Conservation (phyloP, 2,113 vertebrate genomes). For the Lampris megalopsis region DNA sequence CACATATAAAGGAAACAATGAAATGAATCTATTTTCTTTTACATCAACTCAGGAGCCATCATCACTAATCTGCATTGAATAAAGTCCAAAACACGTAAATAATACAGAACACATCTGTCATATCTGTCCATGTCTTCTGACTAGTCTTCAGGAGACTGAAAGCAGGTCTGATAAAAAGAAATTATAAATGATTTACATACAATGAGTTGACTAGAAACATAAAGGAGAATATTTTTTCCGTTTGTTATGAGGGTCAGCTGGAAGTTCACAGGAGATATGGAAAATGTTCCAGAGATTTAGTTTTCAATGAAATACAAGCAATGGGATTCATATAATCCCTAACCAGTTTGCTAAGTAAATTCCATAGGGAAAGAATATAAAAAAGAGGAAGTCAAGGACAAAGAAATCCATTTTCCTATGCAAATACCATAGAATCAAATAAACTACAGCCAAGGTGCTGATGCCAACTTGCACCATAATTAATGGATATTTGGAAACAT, state of each 20-base stretch:
- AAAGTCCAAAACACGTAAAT: neutral
- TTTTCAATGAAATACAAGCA: slow-evolving; percentile 2
- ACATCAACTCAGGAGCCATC: neutral
- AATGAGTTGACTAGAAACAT: neutral
- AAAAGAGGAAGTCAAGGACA: neutral
- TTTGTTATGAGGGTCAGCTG: neutral
- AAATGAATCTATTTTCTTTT: neutral
- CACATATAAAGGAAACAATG: neutral
- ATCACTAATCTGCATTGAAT: neutral
- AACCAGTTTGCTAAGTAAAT: neutral
- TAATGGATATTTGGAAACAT: neutral
- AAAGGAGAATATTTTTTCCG: neutral
- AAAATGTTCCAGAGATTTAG: neutral
- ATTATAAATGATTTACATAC: neutral
- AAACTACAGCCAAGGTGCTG: neutral
- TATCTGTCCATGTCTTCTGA: neutral
- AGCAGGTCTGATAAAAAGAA: neutral
- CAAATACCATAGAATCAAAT: neutral
- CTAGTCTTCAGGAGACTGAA: neutral
- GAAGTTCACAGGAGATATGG: neutral
- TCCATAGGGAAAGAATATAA: neutral
- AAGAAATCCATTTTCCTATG: neutral
- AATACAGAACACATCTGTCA: neutral
- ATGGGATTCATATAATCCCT: slow-evolving; percentile 7
- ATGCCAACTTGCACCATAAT: neutral